phyloP scores from a whole-genome alignment of 2,888 invertebrate genomes.

The Ariolimax columbianus region DNA sequence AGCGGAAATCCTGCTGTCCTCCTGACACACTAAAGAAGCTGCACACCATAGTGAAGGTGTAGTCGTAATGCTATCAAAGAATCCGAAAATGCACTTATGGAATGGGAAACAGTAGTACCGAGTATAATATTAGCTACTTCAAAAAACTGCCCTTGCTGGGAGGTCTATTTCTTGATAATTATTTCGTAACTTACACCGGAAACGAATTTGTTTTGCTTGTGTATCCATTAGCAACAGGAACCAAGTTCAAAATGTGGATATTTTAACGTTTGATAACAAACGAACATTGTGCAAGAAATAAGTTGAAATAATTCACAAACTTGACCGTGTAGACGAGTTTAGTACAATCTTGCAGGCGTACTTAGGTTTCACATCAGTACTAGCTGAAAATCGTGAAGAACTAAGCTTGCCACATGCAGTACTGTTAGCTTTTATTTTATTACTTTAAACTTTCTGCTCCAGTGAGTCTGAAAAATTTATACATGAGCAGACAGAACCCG shows the following conservation, averaged over 20 bases:
- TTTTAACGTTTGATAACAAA: slow-evolving; percentile 8
- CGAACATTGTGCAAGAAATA: neutral
- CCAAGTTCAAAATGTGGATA: slow-evolving; percentile 3
- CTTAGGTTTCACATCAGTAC: neutral
- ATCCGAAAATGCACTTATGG: too few relatives aligned
- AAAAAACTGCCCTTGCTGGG: too few relatives aligned
- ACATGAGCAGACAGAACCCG: too few relatives aligned
- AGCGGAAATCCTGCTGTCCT: too few relatives aligned
- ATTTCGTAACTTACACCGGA: neutral
- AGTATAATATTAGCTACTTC: too few relatives aligned
- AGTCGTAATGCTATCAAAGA: too few relatives aligned
- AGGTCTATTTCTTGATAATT: too few relatives aligned
- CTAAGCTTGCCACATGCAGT: neutral
- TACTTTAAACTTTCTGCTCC: too few relatives aligned
- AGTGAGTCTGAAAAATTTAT: too few relatives aligned
- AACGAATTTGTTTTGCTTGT: neutral
- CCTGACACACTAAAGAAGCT: too few relatives aligned
- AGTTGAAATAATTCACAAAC: neutral
- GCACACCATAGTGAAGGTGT: too few relatives aligned
- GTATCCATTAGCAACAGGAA: slow-evolving; percentile 11
- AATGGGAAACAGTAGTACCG: too few relatives aligned
- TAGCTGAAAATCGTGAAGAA: neutral
- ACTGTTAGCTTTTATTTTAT: neutral
- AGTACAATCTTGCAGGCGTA: neutral
- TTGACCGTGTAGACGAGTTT: neutral